Evolutionary conservation across 2,113 vertebrate species (phyloP).

Genomic region (Suncus etruscus): DNA sequence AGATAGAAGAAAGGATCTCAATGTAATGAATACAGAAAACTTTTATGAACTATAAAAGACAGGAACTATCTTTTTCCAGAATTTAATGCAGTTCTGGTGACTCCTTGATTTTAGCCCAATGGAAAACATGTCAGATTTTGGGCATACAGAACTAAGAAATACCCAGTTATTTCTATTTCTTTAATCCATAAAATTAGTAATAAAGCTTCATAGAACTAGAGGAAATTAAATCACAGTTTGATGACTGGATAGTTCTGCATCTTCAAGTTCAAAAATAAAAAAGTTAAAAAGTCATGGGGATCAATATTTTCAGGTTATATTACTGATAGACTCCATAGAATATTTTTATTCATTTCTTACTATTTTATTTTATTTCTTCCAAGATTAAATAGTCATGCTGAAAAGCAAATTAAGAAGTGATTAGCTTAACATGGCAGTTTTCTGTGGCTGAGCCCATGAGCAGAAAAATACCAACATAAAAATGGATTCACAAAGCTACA

Average conservation of each 20-base stretch:
- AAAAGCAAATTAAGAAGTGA: neutral
- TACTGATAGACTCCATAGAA: neutral
- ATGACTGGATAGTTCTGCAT: neutral
- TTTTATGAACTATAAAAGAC: neutral
- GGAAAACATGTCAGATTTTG: neutral
- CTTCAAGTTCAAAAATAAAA: neutral
- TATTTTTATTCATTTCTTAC: neutral
- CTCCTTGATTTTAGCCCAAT: neutral
- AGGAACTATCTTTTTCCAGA: neutral
- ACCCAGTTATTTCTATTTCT: neutral
- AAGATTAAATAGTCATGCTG: neutral
- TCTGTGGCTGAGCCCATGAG: neutral
- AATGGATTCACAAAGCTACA: neutral
- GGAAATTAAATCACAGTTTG: neutral
- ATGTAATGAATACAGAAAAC: neutral
- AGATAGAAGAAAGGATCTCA: neutral
- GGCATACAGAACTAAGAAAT: too few species aligned
- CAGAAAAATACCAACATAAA: neutral
- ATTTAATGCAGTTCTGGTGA: neutral
- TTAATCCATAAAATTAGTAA: neutral
- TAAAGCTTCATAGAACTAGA: too few species aligned
- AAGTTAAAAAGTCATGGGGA: too few species aligned
- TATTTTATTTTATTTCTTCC: slow-evolving; percentile 11
- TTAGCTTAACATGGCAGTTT: neutral
- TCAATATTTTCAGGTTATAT: neutral